These are phyloP conservation scores for Propithecus deckenii DNA, from an alignment of 2,797 vertebrate genomes.

Conservation along the genomic window DNA sequence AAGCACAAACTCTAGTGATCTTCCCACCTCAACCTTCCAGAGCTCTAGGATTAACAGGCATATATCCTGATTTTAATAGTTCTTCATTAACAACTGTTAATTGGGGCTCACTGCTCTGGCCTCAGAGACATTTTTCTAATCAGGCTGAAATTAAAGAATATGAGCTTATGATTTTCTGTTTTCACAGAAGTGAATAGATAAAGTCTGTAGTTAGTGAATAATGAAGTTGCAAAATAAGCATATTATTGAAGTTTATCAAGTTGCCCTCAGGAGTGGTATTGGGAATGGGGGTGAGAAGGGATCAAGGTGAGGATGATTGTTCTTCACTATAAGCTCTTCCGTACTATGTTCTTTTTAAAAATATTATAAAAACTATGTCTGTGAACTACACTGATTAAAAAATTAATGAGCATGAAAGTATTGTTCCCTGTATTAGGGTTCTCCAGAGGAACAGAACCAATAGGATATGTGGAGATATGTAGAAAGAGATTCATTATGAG, in stretches of 20 bases:
- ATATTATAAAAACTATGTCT: background rate
- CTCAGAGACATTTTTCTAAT: slow-evolving; percentile 17
- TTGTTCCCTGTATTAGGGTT: background rate
- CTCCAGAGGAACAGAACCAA: background rate
- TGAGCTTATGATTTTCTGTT: background rate
- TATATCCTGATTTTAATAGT: background rate
- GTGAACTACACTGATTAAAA: background rate
- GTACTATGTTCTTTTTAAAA: background rate
- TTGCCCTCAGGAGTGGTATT: background rate
- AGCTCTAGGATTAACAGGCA: no score
- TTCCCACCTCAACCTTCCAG: no score
- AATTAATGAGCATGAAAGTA: background rate
- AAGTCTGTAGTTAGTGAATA: background rate
- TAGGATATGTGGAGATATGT: background rate
- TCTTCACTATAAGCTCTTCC: background rate
- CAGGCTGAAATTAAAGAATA: background rate
- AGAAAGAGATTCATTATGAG: background rate
- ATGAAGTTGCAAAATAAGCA: background rate
- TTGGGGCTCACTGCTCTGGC: background rate
- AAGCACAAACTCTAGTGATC: no score
- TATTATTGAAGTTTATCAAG: background rate
- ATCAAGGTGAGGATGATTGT: background rate
- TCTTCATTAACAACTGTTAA: background rate
- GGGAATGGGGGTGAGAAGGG: background rate
- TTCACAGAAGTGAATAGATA: background rate